Evolutionary conservation across 2,797 vertebrate genomes (phyloP).

Genomic region (Dendrocincla tyrannina): DNA sequence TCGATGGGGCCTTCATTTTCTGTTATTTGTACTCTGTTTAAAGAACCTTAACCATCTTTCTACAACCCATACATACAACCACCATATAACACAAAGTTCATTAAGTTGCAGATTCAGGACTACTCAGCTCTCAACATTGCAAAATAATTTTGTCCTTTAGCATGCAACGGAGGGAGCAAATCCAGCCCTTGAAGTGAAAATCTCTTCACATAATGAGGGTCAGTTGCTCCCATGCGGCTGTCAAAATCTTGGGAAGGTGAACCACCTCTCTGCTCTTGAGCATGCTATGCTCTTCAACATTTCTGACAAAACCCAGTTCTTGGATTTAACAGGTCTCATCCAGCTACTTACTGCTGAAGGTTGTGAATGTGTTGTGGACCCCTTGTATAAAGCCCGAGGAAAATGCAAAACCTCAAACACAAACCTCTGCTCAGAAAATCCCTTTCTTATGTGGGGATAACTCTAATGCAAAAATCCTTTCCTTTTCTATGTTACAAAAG

Average conservation of each 20-base stretch:
- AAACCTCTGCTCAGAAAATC: background rate
- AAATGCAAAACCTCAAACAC: slow-evolving; percentile 13
- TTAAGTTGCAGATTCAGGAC: background rate
- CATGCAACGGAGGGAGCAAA: background rate
- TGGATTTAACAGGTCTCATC: background rate
- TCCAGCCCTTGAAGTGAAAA: background rate
- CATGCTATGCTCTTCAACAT: background rate
- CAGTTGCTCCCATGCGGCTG: background rate
- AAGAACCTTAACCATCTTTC: background rate
- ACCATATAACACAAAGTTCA: background rate
- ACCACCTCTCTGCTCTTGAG: background rate
- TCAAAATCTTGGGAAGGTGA: background rate
- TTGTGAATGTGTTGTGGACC: background rate
- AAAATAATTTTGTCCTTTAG: background rate
- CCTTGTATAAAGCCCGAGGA: background rate
- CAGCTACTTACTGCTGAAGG: background rate
- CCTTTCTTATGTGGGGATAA: background rate
- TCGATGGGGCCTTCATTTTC: background rate
- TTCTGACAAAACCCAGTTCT: rapidly evolving
- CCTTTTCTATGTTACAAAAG: background rate
- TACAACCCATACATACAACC: background rate
- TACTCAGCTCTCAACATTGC: background rate
- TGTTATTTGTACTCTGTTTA: background rate
- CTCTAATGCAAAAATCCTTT: background rate
- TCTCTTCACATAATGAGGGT: background rate